Evolutionary conservation across 2,797 vertebrate species (phyloP).

Genomic region (Threskiornis aethiopicus): DNA sequence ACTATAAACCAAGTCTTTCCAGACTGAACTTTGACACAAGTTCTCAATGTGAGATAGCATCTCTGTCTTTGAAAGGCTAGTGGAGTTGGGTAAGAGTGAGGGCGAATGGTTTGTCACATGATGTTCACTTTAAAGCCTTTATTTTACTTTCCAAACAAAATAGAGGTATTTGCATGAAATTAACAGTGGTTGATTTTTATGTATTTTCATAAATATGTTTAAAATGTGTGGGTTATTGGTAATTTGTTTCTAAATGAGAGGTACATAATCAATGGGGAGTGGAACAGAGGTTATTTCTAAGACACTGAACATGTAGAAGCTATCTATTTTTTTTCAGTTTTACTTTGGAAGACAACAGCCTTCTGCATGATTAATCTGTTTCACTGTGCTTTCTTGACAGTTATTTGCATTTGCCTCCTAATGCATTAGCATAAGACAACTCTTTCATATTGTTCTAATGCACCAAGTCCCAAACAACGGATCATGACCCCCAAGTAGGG

Average conservation of each 20-base stretch:
- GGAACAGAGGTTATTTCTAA: background rate
- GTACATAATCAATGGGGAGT: background rate
- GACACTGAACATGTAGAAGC: background rate
- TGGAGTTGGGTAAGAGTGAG: background rate
- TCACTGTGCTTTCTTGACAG: background rate
- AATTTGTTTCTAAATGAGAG: background rate
- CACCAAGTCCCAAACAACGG: background rate
- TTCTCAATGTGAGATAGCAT: background rate
- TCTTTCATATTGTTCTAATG: background rate
- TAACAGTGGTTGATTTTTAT: background rate
- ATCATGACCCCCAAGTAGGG: background rate
- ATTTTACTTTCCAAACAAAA: background rate
- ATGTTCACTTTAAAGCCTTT: background rate
- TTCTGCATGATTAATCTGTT: background rate
- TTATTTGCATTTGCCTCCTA: background rate
- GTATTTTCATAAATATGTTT: background rate
- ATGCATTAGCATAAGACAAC: background rate
- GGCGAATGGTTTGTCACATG: background rate
- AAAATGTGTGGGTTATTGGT: rapidly evolving
- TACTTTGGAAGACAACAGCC: background rate
- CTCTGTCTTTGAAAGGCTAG: background rate
- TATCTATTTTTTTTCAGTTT: background rate
- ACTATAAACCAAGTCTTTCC: background rate
- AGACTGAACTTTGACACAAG: background rate
- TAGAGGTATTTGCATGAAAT: background rate